Evolutionary conservation across 2,888 invertebrate species (phyloP).

Genomic region (Meandrusa payeni): DNA sequence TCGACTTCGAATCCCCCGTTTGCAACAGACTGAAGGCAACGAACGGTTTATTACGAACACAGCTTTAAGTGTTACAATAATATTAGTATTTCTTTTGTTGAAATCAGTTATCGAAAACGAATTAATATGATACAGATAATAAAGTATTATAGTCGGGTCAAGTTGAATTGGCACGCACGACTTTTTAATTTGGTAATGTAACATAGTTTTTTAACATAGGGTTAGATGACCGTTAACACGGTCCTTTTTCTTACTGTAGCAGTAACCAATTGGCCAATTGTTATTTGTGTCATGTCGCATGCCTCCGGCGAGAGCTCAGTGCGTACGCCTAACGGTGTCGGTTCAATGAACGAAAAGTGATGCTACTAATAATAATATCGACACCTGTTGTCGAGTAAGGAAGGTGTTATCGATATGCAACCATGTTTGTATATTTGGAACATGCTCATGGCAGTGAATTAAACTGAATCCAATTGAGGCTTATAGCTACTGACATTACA

Average conservation of each 20-base stretch:
- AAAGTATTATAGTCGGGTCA: too few species aligned
- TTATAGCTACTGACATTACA: too few species aligned
- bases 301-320: slow-evolving; percentile 64
- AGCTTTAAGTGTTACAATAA: slow-evolving; percentile 1
- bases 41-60: slow-evolving; percentile 13
- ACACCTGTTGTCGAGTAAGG: slow-evolving; percentile 62
- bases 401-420: slow-evolving; percentile 39
- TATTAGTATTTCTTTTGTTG: too few species aligned
- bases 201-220: slow-evolving; percentile 23
- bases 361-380: slow-evolving; percentile 67
- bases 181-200: background rate
- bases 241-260: slow-evolving; percentile 42
- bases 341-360: slow-evolving; percentile 75
- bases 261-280: slow-evolving; percentile 60
- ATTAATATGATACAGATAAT: too few species aligned
- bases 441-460: slow-evolving; percentile 27
- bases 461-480: slow-evolving; percentile 13
- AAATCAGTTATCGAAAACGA: too few species aligned
- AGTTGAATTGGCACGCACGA: too few species aligned
- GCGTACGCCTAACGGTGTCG: slow-evolving; percentile 74
- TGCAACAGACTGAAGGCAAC: slow-evolving; percentile 3
- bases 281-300: slow-evolving; percentile 73
- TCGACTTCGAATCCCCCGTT: slow-evolving; percentile 23
- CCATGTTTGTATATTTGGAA: slow-evolving; percentile 43
- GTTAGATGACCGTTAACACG: slow-evolving; percentile 37